A percentile compares a stretch with the other conserved stretches of the same genome.
phyloP scores from a whole-genome alignment of 2,888 invertebrate genomes.

The Brachypalpus laphriformis region DNA sequence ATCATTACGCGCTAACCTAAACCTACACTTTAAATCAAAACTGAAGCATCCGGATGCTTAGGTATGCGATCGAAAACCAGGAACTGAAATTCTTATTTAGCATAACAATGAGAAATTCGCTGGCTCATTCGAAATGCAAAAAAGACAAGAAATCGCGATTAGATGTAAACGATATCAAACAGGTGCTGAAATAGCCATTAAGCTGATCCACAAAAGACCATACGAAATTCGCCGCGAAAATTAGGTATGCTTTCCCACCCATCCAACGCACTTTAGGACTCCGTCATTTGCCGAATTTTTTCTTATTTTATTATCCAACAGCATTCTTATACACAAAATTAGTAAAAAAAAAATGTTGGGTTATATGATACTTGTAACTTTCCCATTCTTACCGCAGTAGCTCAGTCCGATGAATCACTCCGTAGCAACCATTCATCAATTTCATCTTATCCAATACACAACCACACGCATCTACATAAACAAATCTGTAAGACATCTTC shows the following conservation, averaged over 20 bases:
- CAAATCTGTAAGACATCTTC: slow-evolving; percentile 45
- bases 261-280: not conserved
- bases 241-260: slow-evolving; percentile 3
- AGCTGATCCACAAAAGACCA: not conserved
- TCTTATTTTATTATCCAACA: slow-evolving; percentile 1
- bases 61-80: not conserved
- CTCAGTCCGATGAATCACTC: not conserved
- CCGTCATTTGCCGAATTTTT: not conserved
- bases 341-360: not conserved
- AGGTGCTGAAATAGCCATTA: not conserved
- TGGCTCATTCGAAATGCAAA: not conserved
- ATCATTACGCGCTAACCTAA: not conserved
- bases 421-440: slow-evolving; percentile 24
- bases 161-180: not conserved
- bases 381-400: not conserved
- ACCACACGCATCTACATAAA: slow-evolving; percentile 39
- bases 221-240: not conserved
- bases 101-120: not conserved
- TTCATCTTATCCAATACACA: slow-evolving; percentile 20
- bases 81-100: not conserved
- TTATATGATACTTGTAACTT: slow-evolving; percentile 8
- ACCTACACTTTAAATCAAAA: not conserved
- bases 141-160: not conserved
- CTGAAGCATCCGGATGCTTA: not conserved
- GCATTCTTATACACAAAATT: slow-evolving; percentile 11